Conservation (phyloP, 2,797 vertebrate genomes). For the Enteromius thamalakanensis region DNA sequence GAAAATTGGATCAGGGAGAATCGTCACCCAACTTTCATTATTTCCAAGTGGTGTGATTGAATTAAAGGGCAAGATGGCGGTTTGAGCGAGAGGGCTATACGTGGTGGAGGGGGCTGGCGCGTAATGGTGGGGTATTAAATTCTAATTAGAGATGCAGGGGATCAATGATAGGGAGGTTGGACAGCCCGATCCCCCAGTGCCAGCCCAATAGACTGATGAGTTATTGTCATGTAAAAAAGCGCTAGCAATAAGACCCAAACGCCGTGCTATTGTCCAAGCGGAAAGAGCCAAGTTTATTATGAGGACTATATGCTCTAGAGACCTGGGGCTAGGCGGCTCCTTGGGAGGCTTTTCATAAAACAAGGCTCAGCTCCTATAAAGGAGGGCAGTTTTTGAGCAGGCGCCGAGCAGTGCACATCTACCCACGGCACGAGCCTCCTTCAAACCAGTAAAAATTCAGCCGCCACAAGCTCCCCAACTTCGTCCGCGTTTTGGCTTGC, state of each 20-base stretch:
- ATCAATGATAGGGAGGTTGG: constrained; percentile 99
- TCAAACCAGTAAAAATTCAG: constrained; percentile 78
- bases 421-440: constrained; percentile 80
- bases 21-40: constrained; percentile 99
- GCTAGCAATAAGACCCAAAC: constrained; percentile 99
- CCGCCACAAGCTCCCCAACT: constrained; percentile 71
- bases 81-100: constrained; percentile 80
- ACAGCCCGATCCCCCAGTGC: constrained; percentile 98
- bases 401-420: constrained; percentile 98
- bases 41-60: constrained; percentile 99
- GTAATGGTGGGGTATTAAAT: constrained; percentile 99
- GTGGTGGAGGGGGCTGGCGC: constrained; percentile 83
- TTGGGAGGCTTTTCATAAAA: constrained; percentile 99
- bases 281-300: constrained; percentile 99
- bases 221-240: constrained; percentile 99
- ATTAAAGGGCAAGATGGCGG: constrained; percentile 99
- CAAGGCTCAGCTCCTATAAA: constrained; percentile 97
- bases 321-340: constrained; percentile 99
- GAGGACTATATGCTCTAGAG: constrained; percentile 99
- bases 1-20: constrained; percentile 99
- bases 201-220: constrained; percentile 99
- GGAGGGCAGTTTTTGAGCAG: constrained; percentile 99
- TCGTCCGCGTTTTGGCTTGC: constrained; percentile 63
- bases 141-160: constrained; percentile 99
- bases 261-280: constrained; percentile 99